These are phyloP conservation scores for Cryptotis parvus DNA, from an alignment of 2,113 vertebrate genomes.

Conservation along the genomic window DNA sequence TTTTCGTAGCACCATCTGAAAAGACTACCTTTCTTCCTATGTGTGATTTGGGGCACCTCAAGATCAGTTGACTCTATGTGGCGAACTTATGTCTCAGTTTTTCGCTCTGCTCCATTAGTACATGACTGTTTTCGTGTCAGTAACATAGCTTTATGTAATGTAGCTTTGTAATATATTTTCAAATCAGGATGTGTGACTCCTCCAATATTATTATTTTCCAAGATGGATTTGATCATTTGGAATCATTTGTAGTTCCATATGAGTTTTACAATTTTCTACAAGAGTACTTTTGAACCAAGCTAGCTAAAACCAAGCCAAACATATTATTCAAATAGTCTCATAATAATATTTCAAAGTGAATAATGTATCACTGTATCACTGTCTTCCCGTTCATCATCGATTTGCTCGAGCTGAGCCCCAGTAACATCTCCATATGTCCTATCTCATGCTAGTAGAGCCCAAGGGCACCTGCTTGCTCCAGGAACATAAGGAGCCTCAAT, in stretches of 20 bases:
- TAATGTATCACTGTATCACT: too few species aligned
- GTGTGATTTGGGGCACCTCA: background rate
- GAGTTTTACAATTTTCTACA: background rate
- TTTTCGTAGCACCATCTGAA: background rate
- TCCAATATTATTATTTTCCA: background rate
- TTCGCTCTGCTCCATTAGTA: background rate
- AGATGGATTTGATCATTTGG: background rate
- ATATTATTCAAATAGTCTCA: background rate
- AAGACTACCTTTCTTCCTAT: background rate
- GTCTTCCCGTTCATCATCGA: too few species aligned
- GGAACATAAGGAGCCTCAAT: too few species aligned
- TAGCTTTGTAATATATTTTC: background rate
- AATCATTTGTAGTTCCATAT: too few species aligned
- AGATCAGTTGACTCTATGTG: background rate
- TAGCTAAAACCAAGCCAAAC: background rate
- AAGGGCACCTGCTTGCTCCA: too few species aligned
- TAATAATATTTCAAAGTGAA: too few species aligned
- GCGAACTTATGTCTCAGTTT: background rate
- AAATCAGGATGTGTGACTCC: background rate
- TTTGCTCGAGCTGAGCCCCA: too few species aligned
- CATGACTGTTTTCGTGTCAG: background rate
- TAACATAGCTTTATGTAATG: slow-evolving; percentile 9
- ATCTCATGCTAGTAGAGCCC: too few species aligned
- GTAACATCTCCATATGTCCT: too few species aligned
- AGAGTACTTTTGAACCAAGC: background rate